phyloP scores from a whole-genome alignment of 2,888 invertebrate genomes.

The Peribatodes rhomboidaria region DNA sequence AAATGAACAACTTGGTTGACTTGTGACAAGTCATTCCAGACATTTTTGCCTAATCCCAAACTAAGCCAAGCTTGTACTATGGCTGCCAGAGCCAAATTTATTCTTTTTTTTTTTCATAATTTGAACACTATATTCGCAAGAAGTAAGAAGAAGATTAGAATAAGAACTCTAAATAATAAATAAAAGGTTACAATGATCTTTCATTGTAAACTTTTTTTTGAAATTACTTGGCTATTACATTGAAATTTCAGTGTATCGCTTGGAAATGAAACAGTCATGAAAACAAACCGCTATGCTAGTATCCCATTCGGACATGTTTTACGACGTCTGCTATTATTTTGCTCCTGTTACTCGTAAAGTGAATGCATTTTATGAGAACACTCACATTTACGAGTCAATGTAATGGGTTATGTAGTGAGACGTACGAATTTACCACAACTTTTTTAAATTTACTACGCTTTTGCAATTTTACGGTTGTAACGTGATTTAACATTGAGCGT shows the following conservation, averaged over 20 bases:
- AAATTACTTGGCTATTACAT: not conserved
- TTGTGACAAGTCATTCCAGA: too few relatives aligned
- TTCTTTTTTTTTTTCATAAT: too few relatives aligned
- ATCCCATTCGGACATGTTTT: constrained; percentile 32
- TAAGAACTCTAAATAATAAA: too few relatives aligned
- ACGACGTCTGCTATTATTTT: constrained; percentile 40
- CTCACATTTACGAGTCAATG: constrained; percentile 35
- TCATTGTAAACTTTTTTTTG: not conserved
- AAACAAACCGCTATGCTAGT: constrained; percentile 16
- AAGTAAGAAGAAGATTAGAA: too few relatives aligned
- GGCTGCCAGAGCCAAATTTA: too few relatives aligned
- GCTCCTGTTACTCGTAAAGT: constrained; percentile 43
- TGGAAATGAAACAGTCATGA: constrained; percentile 15
- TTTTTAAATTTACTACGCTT: constrained; percentile 23
- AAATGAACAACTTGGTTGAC: too few relatives aligned
- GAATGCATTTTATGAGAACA: constrained; percentile 36
- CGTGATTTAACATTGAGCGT: too few relatives aligned
- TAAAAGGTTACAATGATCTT: too few relatives aligned
- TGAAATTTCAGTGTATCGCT: not conserved
- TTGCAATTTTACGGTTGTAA: constrained; percentile 8
- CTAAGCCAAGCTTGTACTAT: too few relatives aligned
- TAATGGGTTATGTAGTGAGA: constrained; percentile 22
- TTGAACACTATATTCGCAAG: too few relatives aligned
- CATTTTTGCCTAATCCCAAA: too few relatives aligned
- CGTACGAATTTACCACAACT: constrained; percentile 9